phyloP scores from a whole-genome alignment of 2,797 vertebrate genomes.

The Morelia viridis region DNA sequence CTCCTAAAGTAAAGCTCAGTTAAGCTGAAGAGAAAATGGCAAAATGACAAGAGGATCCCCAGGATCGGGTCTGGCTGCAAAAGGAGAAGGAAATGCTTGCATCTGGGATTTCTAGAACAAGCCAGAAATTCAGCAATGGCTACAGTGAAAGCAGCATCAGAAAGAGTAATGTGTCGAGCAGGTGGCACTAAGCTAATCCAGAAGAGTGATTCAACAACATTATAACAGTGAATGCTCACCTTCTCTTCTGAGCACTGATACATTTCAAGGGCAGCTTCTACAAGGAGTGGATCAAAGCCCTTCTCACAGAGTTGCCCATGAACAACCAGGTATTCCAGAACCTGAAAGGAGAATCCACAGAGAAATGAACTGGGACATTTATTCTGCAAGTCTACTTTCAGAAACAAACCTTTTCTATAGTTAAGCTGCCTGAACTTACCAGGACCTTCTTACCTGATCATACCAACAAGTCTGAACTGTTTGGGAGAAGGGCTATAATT shows the following conservation, averaged over 20 bases:
- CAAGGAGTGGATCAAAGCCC: slow-evolving; percentile 90
- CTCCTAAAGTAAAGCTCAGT: not conserved
- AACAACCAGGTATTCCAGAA: slow-evolving; percentile 94
- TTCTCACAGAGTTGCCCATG: slow-evolving; percentile 92
- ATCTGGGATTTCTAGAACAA: not conserved
- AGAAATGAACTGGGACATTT: not conserved
- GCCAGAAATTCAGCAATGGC: not conserved
- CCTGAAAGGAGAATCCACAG: slow-evolving; percentile 71
- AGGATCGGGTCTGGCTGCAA: not conserved
- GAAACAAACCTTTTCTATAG: not conserved
- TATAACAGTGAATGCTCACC: slow-evolving; percentile 72
- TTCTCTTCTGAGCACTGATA: slow-evolving; percentile 92
- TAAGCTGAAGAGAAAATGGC: not conserved
- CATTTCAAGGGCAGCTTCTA: slow-evolving; percentile 97
- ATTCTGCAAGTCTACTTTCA: fast-evolving
- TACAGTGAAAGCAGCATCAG: not conserved
- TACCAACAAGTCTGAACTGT: not conserved
- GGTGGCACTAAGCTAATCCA: not conserved
- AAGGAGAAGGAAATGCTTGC: too few species aligned
- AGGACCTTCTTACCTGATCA: not conserved
- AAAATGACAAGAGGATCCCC: not conserved
- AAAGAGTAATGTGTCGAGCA: not conserved
- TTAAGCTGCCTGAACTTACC: not conserved
- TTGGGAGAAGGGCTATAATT: not conserved
- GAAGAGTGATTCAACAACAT: not conserved